Base-by-base conservation (phyloP, 2,888 invertebrate species). In the Thymelicus acteon region DNA sequence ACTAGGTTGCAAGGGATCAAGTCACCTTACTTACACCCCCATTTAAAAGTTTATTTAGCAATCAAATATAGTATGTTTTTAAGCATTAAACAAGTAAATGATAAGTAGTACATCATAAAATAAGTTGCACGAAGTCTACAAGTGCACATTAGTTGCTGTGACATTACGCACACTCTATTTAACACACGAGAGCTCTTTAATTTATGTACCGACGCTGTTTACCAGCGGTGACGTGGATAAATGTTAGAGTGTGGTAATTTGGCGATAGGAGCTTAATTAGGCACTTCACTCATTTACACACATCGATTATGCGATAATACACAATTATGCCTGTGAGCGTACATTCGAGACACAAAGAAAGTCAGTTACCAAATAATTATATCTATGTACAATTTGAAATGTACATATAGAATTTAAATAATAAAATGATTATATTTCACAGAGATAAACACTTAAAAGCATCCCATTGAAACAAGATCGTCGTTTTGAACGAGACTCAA, bases 221-320 rank as follows among this genome's bases (percentile, higher is more conserved):
- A 67, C 52, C 67, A 52, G 60, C 67, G 48, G 60, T 52, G 67
- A 67, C 60, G 60, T 61, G 40, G 60, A 67, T 67, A 60, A 61
- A 67, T 61, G 61, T 61, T 52, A 49, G 52, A 54, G 60, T 68
- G 52, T 44, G 61, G 52, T 67, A 52, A 68, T 68, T 68, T 68
- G 44, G 67, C 52, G 49, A 61, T 68, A 52, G n/a, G 10, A 54
- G 54, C 54, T 54, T 54, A 19, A 54, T 54, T 54, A 54, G 12
- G 24, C 10, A 54, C 54, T 62, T 13, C 48, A 62, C 31, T 62
- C 12, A 47, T 24, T 62, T 48, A 47, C 15, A 24, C 47, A 61
- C 61, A n/a, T 24, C 54, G 54, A 54, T 24, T 54, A 31, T 10
- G 54, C 24, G 54, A 54, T 19, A 12, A 24, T 24, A 15, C 52